These are phyloP conservation scores for Limanda limanda DNA, from an alignment of 2,113 vertebrate species.

Conservation along the genomic window DNA sequence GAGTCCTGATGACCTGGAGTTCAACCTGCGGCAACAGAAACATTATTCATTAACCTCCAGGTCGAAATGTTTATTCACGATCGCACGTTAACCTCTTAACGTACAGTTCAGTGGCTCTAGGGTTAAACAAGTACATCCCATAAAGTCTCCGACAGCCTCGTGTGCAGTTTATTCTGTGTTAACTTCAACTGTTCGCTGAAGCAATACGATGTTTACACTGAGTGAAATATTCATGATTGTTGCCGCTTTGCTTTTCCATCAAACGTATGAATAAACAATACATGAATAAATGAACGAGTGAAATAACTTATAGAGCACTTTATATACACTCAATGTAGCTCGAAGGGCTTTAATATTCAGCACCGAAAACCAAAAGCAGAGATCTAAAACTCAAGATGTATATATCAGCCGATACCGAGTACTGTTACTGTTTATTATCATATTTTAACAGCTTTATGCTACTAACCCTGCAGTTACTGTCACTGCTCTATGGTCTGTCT, in stretches of 20 bases:
- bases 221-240: too few species aligned
- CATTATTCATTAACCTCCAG: background rate
- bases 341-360: too few species aligned
- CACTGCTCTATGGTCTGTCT: too few species aligned
- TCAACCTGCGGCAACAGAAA: background rate
- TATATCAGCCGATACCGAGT: too few species aligned
- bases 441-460: too few species aligned
- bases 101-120: background rate
- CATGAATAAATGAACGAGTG: background rate
- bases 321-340: background rate
- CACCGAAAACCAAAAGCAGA: background rate
- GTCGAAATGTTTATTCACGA: background rate
- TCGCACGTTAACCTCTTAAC: background rate
- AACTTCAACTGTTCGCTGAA: background rate
- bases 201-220: too few species aligned
- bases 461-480: too few species aligned
- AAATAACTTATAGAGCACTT: background rate
- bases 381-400: background rate
- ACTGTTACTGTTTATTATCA: too few species aligned
- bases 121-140: background rate
- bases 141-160: background rate
- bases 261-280: background rate
- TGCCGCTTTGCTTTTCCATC: background rate
- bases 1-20: background rate
- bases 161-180: background rate